Evolutionary conservation across 2,113 vertebrate species (phyloP).

Genomic region (Passer montanus): DNA sequence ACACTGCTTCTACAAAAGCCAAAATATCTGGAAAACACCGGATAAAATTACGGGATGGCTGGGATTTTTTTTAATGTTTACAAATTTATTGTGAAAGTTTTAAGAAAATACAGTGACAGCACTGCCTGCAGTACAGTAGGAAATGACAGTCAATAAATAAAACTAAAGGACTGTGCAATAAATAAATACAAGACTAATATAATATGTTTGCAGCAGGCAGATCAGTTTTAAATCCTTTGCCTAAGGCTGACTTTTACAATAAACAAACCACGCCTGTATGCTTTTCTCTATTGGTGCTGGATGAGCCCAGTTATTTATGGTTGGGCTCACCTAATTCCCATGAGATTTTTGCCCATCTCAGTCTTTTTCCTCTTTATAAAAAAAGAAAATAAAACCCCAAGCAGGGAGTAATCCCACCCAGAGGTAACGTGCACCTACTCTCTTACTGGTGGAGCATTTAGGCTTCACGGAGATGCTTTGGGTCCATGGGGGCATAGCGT

Average conservation of each 20-base stretch:
- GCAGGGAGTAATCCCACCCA: neutral
- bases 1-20: neutral
- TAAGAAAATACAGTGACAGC: conserved; percentile 59
- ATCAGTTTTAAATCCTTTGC: conserved; percentile 55
- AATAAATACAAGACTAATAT: conserved; percentile 48
- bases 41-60: conserved; percentile 6
- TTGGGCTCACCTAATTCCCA: neutral
- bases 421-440: neutral
- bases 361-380: neutral
- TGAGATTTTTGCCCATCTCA: neutral
- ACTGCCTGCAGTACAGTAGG: conserved; percentile 35
- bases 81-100: conserved; percentile 56
- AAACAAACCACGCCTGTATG: conserved; percentile 22
- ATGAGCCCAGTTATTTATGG: neutral
- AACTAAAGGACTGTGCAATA: conserved; percentile 46
- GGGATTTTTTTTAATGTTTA: neutral
- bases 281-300: neutral
- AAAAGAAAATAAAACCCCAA: neutral
- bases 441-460: neutral
- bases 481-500: fast-evolving
- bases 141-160: conserved; percentile 59
- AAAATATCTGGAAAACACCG: neutral
- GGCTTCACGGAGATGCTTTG: fast-evolving
- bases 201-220: neutral
- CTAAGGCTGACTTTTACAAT: conserved; percentile 40